Percentiles rank a stretch among this genome's conserved stretches.
These are phyloP conservation scores for Xerus rutilus DNA, from an alignment of 2,797 vertebrate species.

Conservation along the genomic window DNA sequence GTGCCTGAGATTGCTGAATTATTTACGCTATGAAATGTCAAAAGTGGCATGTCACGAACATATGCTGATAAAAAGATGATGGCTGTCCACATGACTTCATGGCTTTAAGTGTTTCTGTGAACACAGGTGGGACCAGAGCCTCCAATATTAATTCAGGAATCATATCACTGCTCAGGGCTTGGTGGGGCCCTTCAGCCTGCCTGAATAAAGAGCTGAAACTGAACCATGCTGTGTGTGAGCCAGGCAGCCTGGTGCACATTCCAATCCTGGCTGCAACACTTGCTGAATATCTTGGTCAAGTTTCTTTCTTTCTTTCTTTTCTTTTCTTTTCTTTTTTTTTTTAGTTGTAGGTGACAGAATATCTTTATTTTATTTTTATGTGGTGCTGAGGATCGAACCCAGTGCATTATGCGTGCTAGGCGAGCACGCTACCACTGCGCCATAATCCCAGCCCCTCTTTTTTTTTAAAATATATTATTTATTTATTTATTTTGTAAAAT, in stretches of 20 bases:
- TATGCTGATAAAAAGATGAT: neutral
- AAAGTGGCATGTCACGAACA: neutral
- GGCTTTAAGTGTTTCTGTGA: neutral
- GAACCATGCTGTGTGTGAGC: neutral
- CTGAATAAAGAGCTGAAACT: neutral
- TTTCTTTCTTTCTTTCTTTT: neutral
- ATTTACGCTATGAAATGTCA: neutral
- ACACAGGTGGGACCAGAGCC: neutral
- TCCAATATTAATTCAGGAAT: neutral
- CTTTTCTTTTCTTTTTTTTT: too few species aligned
- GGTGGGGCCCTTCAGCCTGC: neutral
- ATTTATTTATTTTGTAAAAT: too few species aligned
- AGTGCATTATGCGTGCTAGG: too few species aligned
- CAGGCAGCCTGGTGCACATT: accelerated
- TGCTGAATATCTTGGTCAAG: neutral
- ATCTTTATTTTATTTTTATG: too few species aligned
- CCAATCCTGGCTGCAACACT: neutral
- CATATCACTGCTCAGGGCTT: neutral
- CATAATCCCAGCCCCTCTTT: too few species aligned
- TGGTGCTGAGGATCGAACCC: too few species aligned
- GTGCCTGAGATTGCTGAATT: neutral
- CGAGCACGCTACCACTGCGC: too few species aligned
- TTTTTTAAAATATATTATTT: too few species aligned
- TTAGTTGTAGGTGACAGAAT: too few species aligned
- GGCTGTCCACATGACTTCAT: neutral